These are phyloP conservation scores for Lysandra coridon DNA, from an alignment of 2,888 invertebrate genomes.

Conservation along the genomic window DNA sequence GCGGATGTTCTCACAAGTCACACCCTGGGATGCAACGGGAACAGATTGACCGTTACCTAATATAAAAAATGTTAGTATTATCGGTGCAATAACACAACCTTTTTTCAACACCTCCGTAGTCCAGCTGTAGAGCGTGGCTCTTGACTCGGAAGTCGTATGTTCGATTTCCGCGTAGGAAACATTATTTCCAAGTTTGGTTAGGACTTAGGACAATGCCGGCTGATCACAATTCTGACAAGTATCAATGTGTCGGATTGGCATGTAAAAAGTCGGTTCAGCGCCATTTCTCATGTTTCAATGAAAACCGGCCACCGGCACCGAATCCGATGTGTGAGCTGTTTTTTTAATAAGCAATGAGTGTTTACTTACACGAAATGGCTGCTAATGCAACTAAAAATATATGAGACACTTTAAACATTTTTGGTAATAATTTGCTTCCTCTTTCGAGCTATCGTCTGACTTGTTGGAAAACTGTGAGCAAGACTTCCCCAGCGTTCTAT, in stretches of 20 bases:
- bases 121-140: no score
- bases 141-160: no score
- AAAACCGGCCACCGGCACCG: no score
- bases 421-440: background rate
- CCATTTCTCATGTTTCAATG: background rate
- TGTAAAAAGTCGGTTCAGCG: no score
- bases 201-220: no score
- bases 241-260: no score
- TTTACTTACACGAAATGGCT: background rate
- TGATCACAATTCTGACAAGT: no score
- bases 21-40: background rate
- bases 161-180: no score
- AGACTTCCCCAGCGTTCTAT: background rate
- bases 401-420: background rate
- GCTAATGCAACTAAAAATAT: background rate
- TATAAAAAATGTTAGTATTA: background rate
- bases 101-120: no score
- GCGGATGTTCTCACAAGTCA: slow-evolving; percentile 43
- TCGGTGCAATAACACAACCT: no score
- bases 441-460: no score
- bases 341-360: background rate
- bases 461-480: background rate
- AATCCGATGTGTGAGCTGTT: background rate
- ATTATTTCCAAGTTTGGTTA: no score
- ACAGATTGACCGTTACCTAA: background rate